Evolutionary conservation across 2,888 invertebrate species (phyloP), one percentile per base, ranked within the genome.

Genomic region (Scelioninae gen. 2): DNA sequence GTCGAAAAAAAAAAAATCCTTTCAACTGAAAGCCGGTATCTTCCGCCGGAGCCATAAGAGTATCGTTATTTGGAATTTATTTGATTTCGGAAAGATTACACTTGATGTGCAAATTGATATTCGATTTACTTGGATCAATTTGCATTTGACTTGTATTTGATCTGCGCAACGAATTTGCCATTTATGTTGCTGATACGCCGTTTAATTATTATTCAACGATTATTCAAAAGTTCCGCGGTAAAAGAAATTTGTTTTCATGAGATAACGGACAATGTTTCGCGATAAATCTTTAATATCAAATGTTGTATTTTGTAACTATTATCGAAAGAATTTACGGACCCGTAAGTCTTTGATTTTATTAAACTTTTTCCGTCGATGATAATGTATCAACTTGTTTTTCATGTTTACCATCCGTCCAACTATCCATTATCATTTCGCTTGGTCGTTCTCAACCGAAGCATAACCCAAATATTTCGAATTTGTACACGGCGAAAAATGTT

Each of bases 41-140:
- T 52, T 33, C 31, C 43, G 9, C 31, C 18, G 46, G 35, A 13
- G n/a, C 25, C 18, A 46, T 61, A 35, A 60, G 35, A 37, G 31
- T 46, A 46, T 60, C 58, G 25, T 60, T 46, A 60, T 41, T 35
- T 60, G 9, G 15, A 46, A 41, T 55, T 41, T 55, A 60, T 46
- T 60, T 60, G 35, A 45, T 46, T 46, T 11, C 16, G 19, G 11
- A 43, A 43, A 57, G 19, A 31, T 57, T 33, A 45, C 31, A 45
- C 11, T 33, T 18, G 25, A 57, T 25, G 57, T 19, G 2, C 18
- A 45, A 57, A 57, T 45, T 57, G 31, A 43, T 43, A 45, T 33
- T 43, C 19, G 11, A 3, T 53, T 37, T 53, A 22, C 25, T 50
- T 2, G 2, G 25, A 5, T 13, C 22, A 13, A 53, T 37, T 53